Conservation (phyloP, 2,113 vertebrate genomes). For the Anguilla rostrata region DNA sequence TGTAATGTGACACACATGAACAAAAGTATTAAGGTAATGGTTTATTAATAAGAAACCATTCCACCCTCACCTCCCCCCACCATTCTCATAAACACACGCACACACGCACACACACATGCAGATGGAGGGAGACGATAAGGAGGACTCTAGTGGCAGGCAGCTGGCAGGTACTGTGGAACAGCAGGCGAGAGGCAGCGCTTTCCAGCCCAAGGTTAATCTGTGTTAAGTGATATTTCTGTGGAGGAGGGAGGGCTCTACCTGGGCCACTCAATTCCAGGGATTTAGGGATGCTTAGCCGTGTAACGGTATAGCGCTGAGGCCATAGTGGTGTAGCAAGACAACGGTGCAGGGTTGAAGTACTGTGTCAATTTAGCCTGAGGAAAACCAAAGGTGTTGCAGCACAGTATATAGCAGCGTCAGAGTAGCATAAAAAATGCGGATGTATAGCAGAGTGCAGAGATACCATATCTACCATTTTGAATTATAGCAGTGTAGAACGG, state of each 20-base stretch:
- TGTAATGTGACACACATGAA: slow-evolving; percentile 17
- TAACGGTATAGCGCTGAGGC: neutral
- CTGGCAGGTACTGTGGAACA: neutral
- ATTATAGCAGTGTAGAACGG: neutral
- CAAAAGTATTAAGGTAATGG: slow-evolving; percentile 14
- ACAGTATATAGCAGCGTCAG: neutral
- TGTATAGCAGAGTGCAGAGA: neutral
- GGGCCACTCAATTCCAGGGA: slow-evolving; percentile 6
- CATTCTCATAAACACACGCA: neutral
- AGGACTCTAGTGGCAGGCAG: neutral
- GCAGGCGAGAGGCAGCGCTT: slow-evolving; percentile 1
- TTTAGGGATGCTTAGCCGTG: slow-evolving; percentile 1
- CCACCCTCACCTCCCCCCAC: neutral
- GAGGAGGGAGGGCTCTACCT: neutral
- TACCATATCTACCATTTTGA: neutral
- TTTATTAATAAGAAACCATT: neutral
- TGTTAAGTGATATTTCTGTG: slow-evolving; percentile 18
- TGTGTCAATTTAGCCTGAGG: neutral
- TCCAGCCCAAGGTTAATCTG: slow-evolving; percentile 11
- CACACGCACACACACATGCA: neutral
- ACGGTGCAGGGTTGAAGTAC: neutral
- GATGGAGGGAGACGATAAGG: slow-evolving; percentile 13
- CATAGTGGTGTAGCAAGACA: neutral
- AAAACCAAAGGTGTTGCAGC: neutral
- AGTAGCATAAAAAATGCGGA: neutral